Evolutionary conservation across 2,888 invertebrate genomes (phyloP), one percentile per base, ranked within the genome.

Genomic region (Tryphoninae sp.): DNA sequence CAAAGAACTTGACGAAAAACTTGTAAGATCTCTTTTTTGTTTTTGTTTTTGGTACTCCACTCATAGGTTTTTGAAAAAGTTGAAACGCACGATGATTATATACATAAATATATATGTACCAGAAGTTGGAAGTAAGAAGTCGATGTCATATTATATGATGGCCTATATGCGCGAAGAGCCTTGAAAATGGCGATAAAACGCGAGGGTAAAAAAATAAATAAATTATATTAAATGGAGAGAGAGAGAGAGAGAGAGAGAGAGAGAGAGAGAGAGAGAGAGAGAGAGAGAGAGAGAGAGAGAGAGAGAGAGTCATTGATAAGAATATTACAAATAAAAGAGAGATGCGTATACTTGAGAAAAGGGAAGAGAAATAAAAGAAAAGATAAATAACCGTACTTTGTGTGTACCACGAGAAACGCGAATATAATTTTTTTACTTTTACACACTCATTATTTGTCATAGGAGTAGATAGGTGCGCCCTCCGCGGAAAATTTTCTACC

Each of bases 351-450:
- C 81, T 74, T 73, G 73, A 33, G 13, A 33, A n/a, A 33, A 33
- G 16, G 6, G 8, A 16, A 6, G 9, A 61, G 33, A 33, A 62
- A 33, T 13, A 13, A 49, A 64, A 53, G 42, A 74, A 26, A 68
- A 51, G 58, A n/a, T 51, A 55, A 42, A 78, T 69, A 69, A 74
- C 75, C 78, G 73, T 69, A 81, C 74, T 78, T 69, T 78, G 59
- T 78, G 69, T 81, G 71, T 81, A 78, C 59, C 78, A 75, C 81
- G 65, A 75, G 74, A 81, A 77, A 78, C 78, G 75, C 71, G 65
- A 78, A 75, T 81, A 75, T 81, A 81, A 81, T 81, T 78, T 81
- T 81, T 81, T 81, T 81, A 81, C 81, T 81, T 81, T 81, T 81
- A 81, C 81, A 81, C 78, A 78, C 81, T 81, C 71, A 74, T 81